phyloP scores from a whole-genome alignment of 2,888 invertebrate genomes.

The Sepiola atlantica region DNA sequence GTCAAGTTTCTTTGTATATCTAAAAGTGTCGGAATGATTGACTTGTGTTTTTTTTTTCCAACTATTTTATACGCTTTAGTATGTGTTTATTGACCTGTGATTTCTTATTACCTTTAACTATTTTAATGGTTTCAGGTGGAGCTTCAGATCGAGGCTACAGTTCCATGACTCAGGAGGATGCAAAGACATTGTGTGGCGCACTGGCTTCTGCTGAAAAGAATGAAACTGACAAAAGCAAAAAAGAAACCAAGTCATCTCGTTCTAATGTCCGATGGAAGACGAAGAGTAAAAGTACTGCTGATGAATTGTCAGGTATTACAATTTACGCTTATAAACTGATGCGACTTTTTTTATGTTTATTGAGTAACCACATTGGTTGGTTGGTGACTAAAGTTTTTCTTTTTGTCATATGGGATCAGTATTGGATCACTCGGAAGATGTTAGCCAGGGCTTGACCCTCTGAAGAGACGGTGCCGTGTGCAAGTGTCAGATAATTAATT shows the following conservation, averaged over 20 bases:
- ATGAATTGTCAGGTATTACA: slow-evolving; percentile 39
- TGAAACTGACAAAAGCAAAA: slow-evolving; percentile 49
- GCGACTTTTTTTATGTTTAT: too few relatives aligned
- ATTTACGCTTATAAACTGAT: background rate
- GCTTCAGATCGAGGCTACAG: slow-evolving; percentile 77
- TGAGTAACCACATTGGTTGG: too few relatives aligned
- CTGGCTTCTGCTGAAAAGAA: slow-evolving; percentile 44
- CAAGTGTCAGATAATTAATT: too few relatives aligned
- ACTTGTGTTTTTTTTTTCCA: background rate
- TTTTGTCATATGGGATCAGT: too few relatives aligned
- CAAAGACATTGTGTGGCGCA: slow-evolving; percentile 60
- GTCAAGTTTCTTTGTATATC: background rate
- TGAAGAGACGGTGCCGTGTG: too few relatives aligned
- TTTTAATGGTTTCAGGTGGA: slow-evolving; percentile 67
- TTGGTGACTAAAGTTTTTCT: too few relatives aligned
- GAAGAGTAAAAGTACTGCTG: slow-evolving; percentile 52
- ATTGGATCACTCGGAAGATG: too few relatives aligned
- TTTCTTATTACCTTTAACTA: background rate
- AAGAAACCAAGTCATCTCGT: slow-evolving; percentile 58
- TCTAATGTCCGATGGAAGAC: slow-evolving; percentile 58
- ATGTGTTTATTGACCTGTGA: background rate
- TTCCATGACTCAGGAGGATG: slow-evolving; percentile 76
- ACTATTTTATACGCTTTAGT: background rate
- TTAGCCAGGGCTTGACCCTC: too few relatives aligned
- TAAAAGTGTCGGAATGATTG: background rate